Conservation (phyloP, 2,888 invertebrate genomes). For the Eremobia ochroleuca region DNA sequence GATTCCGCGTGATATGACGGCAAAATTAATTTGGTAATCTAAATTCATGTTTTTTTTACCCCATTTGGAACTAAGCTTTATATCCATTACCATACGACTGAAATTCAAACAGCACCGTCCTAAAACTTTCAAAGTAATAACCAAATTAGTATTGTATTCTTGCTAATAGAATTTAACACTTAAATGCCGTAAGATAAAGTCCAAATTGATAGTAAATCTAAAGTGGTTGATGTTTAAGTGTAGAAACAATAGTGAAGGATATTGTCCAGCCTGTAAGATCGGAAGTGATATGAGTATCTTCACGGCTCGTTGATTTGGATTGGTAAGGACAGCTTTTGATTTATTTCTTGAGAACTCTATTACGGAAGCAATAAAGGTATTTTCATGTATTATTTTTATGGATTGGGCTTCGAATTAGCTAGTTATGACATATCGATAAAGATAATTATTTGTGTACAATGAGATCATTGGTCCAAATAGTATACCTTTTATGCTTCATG, state of each 20-base stretch:
- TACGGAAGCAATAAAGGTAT: constrained; percentile 38
- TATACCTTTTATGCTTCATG: too few species aligned
- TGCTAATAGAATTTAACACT: constrained; percentile 48
- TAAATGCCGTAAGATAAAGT: constrained; percentile 50
- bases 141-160: constrained; percentile 29
- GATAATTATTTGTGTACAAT: background rate
- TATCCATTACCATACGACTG: background rate
- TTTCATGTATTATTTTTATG: background rate
- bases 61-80: constrained; percentile 14
- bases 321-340: constrained; percentile 56
- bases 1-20: constrained; percentile 49
- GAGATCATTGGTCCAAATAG: background rate
- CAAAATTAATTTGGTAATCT: constrained; percentile 63
- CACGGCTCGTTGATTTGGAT: constrained; percentile 64
- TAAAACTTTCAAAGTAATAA: constrained; percentile 49
- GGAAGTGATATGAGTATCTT: constrained; percentile 72
- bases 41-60: constrained; percentile 41
- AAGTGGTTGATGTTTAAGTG: constrained; percentile 64
- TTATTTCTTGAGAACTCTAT: constrained; percentile 46
- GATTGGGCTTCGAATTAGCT: constrained; percentile 10
- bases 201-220: constrained; percentile 38
- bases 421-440: background rate
- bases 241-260: constrained; percentile 73
- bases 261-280: constrained; percentile 68
- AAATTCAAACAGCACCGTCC: constrained; percentile 22